phyloP scores from a whole-genome alignment of 2,113 vertebrate genomes.

The Mesitornis unicolor region DNA sequence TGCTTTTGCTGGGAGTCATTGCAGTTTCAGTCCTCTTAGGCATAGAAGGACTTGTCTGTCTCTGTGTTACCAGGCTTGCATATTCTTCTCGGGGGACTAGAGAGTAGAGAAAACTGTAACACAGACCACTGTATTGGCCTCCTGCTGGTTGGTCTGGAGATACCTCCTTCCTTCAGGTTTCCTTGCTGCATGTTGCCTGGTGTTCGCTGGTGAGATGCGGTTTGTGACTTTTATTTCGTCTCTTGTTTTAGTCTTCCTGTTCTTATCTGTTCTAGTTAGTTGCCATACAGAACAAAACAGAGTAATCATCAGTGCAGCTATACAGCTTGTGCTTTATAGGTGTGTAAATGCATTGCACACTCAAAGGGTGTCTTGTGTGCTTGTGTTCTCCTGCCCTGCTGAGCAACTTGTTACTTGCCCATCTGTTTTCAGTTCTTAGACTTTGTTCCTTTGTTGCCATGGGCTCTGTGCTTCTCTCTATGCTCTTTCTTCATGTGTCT shows the following conservation, averaged over 20 bases:
- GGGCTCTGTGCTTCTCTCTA: not conserved
- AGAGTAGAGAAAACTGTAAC: not conserved
- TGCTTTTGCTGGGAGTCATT: not conserved
- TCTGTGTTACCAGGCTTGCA: not conserved
- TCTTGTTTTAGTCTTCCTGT: not conserved
- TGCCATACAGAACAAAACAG: not conserved
- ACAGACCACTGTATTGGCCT: not conserved
- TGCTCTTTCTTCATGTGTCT: not conserved
- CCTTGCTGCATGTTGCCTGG: not conserved
- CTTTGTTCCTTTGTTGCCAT: rapidly evolving
- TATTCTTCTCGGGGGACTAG: not conserved
- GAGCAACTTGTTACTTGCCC: not conserved
- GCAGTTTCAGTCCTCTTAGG: not conserved
- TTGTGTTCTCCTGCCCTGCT: not conserved
- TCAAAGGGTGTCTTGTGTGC: not conserved
- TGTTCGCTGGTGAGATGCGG: not conserved
- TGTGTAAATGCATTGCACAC: too few species aligned
- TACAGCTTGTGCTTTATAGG: not conserved
- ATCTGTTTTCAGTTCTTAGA: rapidly evolving
- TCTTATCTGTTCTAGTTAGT: not conserved
- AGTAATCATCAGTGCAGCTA: rapidly evolving
- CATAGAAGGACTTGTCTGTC: not conserved
- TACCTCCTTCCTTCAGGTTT: not conserved
- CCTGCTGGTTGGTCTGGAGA: not conserved
- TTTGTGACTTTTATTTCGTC: not conserved